A percentile compares a stretch with the other conserved stretches of the same genome.
phyloP scores from a whole-genome alignment of 2,888 invertebrate species.

The Galeopsomyia nigrocyanea region DNA sequence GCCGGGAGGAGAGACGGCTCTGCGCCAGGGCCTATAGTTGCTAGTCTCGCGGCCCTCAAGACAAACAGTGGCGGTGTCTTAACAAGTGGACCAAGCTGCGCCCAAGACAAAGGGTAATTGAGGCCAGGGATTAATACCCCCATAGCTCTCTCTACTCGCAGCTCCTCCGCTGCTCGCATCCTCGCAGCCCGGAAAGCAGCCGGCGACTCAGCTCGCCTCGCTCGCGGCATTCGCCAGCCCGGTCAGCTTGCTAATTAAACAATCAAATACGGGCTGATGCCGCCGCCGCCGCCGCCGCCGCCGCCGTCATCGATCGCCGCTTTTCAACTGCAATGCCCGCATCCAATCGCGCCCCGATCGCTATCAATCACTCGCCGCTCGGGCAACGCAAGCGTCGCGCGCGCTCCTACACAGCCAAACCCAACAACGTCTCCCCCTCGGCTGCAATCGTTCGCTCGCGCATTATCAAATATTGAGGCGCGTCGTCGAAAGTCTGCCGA shows the following conservation, averaged over 20 bases:
- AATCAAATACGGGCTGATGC: constrained; percentile 66
- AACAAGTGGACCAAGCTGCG: constrained; percentile 70
- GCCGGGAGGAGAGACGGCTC: constrained; percentile 24
- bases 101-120: constrained; percentile 70
- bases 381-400: no score
- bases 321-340: neutral
- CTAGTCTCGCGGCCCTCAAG: constrained; percentile 57
- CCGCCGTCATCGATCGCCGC: constrained; percentile 19
- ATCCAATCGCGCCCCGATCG: neutral
- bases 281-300: constrained; percentile 7
- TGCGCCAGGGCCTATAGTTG: neutral
- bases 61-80: constrained; percentile 70
- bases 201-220: constrained; percentile 38
- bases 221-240: constrained; percentile 53
- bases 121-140: constrained; percentile 70
- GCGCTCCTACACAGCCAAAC: no score
- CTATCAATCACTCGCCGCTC: no score
- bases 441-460: constrained; percentile 24
- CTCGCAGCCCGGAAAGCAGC: neutral
- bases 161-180: constrained; percentile 47
- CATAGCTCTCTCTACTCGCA: constrained; percentile 58
- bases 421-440: neutral
- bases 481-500: constrained; percentile 44
- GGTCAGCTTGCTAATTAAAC: constrained; percentile 69
- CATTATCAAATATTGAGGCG: constrained; percentile 57